These are phyloP conservation scores for Leptinotarsa defecta DNA, from an alignment of 1,140 invertebrate genomes.

Conservation along the genomic window DNA sequence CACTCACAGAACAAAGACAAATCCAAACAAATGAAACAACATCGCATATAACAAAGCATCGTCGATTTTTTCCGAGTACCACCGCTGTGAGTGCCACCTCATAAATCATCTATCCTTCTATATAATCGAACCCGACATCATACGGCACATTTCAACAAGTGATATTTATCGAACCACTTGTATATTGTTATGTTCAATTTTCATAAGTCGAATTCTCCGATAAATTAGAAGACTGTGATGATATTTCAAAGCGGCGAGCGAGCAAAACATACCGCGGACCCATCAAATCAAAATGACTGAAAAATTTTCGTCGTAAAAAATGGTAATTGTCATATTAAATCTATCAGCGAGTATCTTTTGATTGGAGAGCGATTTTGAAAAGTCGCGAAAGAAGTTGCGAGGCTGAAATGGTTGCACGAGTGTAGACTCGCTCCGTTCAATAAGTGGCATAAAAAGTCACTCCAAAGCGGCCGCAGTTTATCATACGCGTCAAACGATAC, in stretches of 20 bases:
- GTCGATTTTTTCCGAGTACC: neutral
- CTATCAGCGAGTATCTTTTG: conserved; percentile 21
- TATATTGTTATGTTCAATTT: conserved; percentile 26
- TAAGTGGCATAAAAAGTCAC: conserved; percentile 2
- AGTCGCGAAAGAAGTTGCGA: conserved; percentile 18
- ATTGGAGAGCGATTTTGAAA: conserved; percentile 25
- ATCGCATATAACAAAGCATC: too few species aligned
- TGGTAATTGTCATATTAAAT: conserved; percentile 29
- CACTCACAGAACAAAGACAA: too few species aligned
- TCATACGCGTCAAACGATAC: conserved; percentile 21
- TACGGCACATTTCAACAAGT: conserved; percentile 15
- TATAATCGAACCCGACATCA: conserved; percentile 13
- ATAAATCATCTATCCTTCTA: neutral
- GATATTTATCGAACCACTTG: conserved; percentile 9
- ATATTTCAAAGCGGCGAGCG: conserved; percentile 18
- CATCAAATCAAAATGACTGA: conserved; percentile 25
- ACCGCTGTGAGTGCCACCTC: neutral
- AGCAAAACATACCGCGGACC: conserved; percentile 16
- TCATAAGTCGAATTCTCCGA: conserved; percentile 27
- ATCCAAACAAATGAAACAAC: too few species aligned
- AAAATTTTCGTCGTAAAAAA: conserved; percentile 20
- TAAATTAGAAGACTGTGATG: conserved; percentile 25
- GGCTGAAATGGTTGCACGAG: conserved; percentile 15
- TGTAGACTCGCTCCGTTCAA: neutral
- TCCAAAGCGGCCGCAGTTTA: conserved; percentile 18